Evolutionary conservation across 1,140 invertebrate genomes (phyloP).

Genomic region (Cyclina sinensis): DNA sequence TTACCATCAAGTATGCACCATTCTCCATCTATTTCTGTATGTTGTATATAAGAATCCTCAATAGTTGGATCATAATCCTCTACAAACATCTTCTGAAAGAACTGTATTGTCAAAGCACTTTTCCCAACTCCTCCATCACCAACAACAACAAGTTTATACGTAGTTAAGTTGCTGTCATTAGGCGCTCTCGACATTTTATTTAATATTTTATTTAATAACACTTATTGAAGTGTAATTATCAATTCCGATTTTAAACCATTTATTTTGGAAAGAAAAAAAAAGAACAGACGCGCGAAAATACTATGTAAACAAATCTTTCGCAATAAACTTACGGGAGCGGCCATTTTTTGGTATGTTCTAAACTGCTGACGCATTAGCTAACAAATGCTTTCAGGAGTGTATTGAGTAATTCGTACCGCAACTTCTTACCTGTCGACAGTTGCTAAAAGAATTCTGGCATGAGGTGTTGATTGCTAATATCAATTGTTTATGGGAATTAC

Average conservation of each 20-base stretch:
- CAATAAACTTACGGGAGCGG: conserved; percentile 44
- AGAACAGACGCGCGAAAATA: neutral
- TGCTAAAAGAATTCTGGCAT: too few relatives aligned
- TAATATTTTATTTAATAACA: neutral
- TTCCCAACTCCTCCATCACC: conserved; percentile 96
- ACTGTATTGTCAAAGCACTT: conserved; percentile 97
- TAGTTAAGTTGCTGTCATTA: conserved; percentile 93
- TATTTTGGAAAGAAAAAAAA: too few relatives aligned
- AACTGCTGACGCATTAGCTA: too few relatives aligned
- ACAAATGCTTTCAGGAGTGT: too few relatives aligned
- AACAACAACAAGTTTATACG: conserved; percentile 96
- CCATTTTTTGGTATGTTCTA: too few relatives aligned
- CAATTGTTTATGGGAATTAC: too few relatives aligned
- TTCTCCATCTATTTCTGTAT: conserved; percentile 96
- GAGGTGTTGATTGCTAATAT: too few relatives aligned
- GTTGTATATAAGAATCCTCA: conserved; percentile 99
- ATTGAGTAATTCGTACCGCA: too few relatives aligned
- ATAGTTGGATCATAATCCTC: conserved; percentile 99
- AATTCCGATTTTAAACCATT: neutral
- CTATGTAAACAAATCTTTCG: conserved; percentile 10
- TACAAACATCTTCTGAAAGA: conserved; percentile 99
- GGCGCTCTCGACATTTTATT: conserved; percentile 86
- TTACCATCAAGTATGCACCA: conserved; percentile 98
- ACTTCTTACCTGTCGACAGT: too few relatives aligned
- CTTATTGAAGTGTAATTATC: neutral